Evolutionary conservation across 2,113 vertebrate genomes (phyloP), one percentile per base, ranked within the genome.

Genomic region (Mobula birostris): DNA sequence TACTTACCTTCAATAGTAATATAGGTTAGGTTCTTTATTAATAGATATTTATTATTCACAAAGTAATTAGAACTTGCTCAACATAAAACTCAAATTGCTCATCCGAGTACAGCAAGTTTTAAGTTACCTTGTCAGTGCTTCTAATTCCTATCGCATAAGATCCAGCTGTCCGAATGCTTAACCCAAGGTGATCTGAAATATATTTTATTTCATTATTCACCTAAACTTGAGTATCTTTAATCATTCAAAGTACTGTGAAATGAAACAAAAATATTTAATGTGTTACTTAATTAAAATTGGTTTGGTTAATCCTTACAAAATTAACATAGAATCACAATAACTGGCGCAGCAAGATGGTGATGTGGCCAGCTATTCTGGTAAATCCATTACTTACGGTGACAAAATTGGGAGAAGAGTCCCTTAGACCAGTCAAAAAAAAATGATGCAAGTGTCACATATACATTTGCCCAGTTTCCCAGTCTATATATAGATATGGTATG

Each of bases 151-250:
- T 58, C 0, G 97, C 96, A 96, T 97, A 98, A 0, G 96, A 97
- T 80, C 97, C 97, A 6, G 96, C 97, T 94, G 98, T 95, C 0
- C 2, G 40, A 95, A 98, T 94, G 95, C 96, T 97, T 94, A 98
- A 95, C 74, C 95, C 91, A 77, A 95, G 94, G 95, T 96, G 96
- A 94, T 97, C 97, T 97, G 94, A 78, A 94, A 80, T 95, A 70
- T 14, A 93, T 29, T 48, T 76, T 76, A 74, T 36, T 2, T 21
- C 48, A 66, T 90, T 90, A 90, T 61, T n/a, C 5, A 56, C 32
- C 24, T 72, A 56, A 17, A 68, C 19, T 92, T 72, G 40, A 3
- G 63, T 11, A 74, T 40, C 36, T 74, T 93, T 9, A 56, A 56
- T 11, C 91, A 56, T 56, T 48, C 36, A 93, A 48, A 48, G 40